These are phyloP conservation scores for Tipula unca DNA, from an alignment of 2,888 invertebrate species.

Conservation along the genomic window DNA sequence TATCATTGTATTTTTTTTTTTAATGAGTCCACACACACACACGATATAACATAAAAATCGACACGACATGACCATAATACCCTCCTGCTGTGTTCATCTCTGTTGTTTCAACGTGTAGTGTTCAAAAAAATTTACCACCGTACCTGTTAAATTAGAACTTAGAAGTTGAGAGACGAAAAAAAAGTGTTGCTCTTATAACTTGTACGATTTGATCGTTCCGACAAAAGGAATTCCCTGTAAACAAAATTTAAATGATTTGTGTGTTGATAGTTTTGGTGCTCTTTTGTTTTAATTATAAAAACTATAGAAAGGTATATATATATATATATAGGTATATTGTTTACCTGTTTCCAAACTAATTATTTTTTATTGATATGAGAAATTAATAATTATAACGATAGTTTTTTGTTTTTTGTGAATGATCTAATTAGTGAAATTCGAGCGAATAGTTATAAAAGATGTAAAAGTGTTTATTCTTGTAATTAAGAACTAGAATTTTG, in stretches of 20 bases:
- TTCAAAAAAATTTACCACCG: not conserved
- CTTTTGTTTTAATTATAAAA: not conserved
- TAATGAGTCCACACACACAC: not conserved
- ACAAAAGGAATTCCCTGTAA: not conserved
- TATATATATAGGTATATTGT: not conserved
- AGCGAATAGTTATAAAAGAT: not conserved
- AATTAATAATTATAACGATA: not conserved
- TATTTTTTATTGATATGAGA: not conserved
- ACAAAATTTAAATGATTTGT: not conserved
- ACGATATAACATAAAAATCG: not conserved
- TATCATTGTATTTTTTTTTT: not conserved
- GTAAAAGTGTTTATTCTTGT: not conserved
- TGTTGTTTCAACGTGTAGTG: not conserved
- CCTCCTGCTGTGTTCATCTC: not conserved
- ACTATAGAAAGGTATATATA: not conserved
- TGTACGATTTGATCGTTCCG: not conserved
- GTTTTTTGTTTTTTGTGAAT: not conserved
- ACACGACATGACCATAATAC: not conserved
- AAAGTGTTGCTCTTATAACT: conserved; percentile 3
- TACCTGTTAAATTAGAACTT: not conserved
- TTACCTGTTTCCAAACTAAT: not conserved
- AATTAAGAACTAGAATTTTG: not conserved
- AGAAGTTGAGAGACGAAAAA: not conserved
- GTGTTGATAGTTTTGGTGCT: not conserved
- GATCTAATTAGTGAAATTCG: not conserved